These are phyloP conservation scores for Drosophila obscura DNA, from an alignment of 1,140 invertebrate species.

Conservation along the genomic window DNA sequence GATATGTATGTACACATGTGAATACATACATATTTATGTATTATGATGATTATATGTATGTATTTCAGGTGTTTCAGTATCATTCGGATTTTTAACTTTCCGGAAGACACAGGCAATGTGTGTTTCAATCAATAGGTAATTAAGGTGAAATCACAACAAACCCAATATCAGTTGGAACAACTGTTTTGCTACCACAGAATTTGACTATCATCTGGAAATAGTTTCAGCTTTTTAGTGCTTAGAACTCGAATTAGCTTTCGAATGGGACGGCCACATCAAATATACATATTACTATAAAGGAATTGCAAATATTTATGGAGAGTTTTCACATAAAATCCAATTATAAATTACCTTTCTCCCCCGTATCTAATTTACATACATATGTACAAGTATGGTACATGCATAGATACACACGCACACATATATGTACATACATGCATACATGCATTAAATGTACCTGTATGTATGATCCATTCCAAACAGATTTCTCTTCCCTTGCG, in stretches of 20 bases:
- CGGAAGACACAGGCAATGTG: no score
- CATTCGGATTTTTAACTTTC: no score
- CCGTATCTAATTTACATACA: conserved; percentile 7
- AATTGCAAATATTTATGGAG: conserved; percentile 10
- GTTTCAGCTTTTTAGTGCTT: conserved; percentile 29
- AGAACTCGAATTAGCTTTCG: background rate
- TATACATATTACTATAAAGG: background rate
- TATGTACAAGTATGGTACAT: background rate
- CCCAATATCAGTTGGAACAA: conserved; percentile 11
- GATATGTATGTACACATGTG: no score
- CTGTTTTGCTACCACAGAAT: conserved; percentile 27
- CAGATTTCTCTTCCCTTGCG: conserved; percentile 9
- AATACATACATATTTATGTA: no score
- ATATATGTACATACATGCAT: conserved; percentile 2
- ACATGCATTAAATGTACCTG: background rate
- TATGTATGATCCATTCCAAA: conserved; percentile 34
- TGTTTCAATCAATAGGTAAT: no score
- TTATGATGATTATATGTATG: no score
- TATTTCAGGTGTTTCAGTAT: no score
- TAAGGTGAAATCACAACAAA: no score
- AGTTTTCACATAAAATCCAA: conserved; percentile 33
- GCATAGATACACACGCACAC: background rate
- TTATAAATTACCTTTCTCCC: conserved; percentile 47
- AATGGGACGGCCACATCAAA: background rate
- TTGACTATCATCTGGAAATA: background rate